Percentiles rank a stretch among this genome's conserved stretches.
Evolutionary conservation across 2,797 vertebrate species (phyloP).

Genomic region (Alfaro cultratus): DNA sequence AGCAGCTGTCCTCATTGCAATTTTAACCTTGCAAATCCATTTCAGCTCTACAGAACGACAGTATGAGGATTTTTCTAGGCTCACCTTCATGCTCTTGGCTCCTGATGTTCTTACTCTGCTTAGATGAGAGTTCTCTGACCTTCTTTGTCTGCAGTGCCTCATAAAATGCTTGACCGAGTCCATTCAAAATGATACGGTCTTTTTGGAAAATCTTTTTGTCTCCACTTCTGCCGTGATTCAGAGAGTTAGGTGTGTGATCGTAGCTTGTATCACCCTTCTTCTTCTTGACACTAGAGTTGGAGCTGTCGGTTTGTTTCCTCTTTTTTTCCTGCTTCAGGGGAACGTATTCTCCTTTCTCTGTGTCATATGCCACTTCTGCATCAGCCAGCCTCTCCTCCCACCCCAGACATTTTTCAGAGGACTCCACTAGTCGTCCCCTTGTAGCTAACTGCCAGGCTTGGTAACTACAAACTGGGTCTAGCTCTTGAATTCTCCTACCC

Average conservation of each 20-base stretch:
- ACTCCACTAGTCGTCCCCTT: constrained; percentile 90
- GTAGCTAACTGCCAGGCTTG: constrained; percentile 97
- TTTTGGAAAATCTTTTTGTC: constrained; percentile 63
- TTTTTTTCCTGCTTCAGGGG: constrained; percentile 90
- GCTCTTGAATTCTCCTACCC: constrained; percentile 87
- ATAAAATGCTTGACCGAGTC: constrained; percentile 76
- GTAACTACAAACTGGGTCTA: constrained; percentile 96
- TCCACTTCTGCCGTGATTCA: constrained; percentile 41
- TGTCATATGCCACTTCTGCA: constrained; percentile 88
- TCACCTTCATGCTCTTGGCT: constrained; percentile 67
- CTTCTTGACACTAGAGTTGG: constrained; percentile 78
- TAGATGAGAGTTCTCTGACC: constrained; percentile 56
- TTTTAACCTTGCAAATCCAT: not conserved
- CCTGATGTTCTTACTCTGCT: constrained; percentile 51
- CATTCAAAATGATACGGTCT: constrained; percentile 71
- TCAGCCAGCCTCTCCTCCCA: constrained; percentile 91
- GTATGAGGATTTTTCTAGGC: not conserved
- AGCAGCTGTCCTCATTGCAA: not conserved
- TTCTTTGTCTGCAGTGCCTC: constrained; percentile 73
- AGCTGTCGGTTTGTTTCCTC: constrained; percentile 84
- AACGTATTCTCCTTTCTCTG: constrained; percentile 89
- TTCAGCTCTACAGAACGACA: not conserved
- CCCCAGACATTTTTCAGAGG: constrained; percentile 87
- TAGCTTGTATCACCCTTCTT: constrained; percentile 59
- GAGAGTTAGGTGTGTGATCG: constrained; percentile 45